Conservation (phyloP, 2,113 vertebrate genomes). For the Brachyistius frenatus region DNA sequence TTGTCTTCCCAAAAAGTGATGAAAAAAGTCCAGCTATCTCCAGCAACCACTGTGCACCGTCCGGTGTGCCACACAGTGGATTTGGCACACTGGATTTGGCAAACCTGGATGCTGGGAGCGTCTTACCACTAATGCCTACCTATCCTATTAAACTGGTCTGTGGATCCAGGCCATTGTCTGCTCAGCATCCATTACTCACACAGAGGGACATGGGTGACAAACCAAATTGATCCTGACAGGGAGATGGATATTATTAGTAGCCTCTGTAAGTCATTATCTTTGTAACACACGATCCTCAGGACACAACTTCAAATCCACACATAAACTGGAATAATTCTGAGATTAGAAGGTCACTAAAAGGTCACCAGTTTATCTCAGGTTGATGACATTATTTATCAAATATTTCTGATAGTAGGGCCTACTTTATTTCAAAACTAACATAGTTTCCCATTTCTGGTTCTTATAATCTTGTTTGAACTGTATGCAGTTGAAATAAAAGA, state of each 20-base stretch:
- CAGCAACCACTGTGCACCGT: slow-evolving; percentile 63
- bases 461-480: too few relatives aligned
- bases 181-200: slow-evolving; percentile 76
- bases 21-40: slow-evolving; percentile 70
- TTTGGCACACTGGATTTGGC: slow-evolving; percentile 82
- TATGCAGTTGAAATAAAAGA: background rate
- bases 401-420: too few relatives aligned
- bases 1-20: slow-evolving; percentile 60
- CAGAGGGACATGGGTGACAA: slow-evolving; percentile 52
- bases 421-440: too few relatives aligned
- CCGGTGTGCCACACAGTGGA: slow-evolving; percentile 80
- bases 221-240: slow-evolving; percentile 70
- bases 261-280: slow-evolving; percentile 7
- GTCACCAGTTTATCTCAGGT: too few relatives aligned
- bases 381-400: too few relatives aligned
- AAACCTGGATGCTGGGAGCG: slow-evolving; percentile 67
- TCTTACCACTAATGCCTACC: slow-evolving; percentile 82
- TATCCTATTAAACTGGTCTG: slow-evolving; percentile 84
- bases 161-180: slow-evolving; percentile 83
- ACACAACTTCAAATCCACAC: background rate
- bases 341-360: background rate
- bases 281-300: background rate
- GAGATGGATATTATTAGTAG: slow-evolving; percentile 22
- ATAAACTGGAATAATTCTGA: background rate
- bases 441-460: too few relatives aligned